Base-by-base conservation (phyloP, 2,888 invertebrate species). In the Agrochola litura region DNA sequence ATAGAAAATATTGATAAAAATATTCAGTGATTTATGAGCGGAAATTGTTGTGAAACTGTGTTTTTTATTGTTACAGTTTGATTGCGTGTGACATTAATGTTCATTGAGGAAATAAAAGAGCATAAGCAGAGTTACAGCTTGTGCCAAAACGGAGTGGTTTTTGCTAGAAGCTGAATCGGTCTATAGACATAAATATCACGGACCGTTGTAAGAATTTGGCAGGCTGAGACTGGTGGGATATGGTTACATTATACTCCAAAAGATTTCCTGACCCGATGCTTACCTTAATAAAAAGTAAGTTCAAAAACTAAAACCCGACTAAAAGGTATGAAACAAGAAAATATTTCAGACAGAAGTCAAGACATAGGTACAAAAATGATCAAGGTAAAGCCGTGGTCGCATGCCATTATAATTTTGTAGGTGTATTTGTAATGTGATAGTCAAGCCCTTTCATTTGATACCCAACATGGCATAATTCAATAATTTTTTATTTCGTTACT, bases 1-100 rank as follows among this genome's bases (percentile, higher is more conserved):
- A 75, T 79, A 79, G 65, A 77, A 77, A 77, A 83, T 83, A 77
- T 85, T 86, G 77, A 86, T 86, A 86, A 83, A 80, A 81, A 78
- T 69, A 68, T 68, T 68, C 68, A 66, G n/a, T 74, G 76, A 84
- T 84, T 86, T 84, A 84, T 86, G 76, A 68, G 30, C 70, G 77
- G 79, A 73, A 78, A 81, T 60, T 74, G 25, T 77, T 76, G 64
- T 82, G 83, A 66, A 85, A 84, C 66, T 64, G 30, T 14, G 46
- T 8, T 60, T 66, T 74, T 73, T 85, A 60, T 70, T 77, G 41
- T 58, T 77, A 25, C 22, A 60, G n/a, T 64, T 25, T 61, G 60
- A 69, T 71, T 61, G 41, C 1, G 6, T 46, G 43, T 56, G 60
- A 74, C 49, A 81, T 43, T 69, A n/a, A 52, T 46, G 22, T 37